Conservation (phyloP, 1,140 invertebrate genomes). For the Pachypeltis micranthus region DNA sequence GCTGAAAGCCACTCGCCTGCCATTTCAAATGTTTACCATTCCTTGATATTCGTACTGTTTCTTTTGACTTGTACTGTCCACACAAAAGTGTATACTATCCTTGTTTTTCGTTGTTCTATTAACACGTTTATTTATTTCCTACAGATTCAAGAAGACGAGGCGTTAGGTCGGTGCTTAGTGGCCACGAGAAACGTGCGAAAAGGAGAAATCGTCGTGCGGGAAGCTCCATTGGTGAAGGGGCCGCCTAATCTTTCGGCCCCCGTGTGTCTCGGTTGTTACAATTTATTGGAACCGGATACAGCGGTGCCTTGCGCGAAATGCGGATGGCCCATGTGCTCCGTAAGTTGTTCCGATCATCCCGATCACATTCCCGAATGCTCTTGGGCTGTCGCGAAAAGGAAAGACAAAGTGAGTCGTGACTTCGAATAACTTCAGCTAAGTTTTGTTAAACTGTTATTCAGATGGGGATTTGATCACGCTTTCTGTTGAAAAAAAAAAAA, state of each 20-base stretch:
- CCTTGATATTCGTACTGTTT: too few relatives aligned
- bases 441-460: too few relatives aligned
- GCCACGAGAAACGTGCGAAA: conserved; percentile 56
- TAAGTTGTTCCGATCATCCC: conserved; percentile 43
- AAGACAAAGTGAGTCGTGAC: conserved; percentile 38
- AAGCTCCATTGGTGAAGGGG: conserved; percentile 55
- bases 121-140: conserved; percentile 8
- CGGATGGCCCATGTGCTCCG: conserved; percentile 60
- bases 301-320: conserved; percentile 47
- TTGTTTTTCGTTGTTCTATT: too few relatives aligned
- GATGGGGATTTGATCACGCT: too few relatives aligned
- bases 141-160: conserved; percentile 39
- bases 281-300: conserved; percentile 34
- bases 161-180: conserved; percentile 55
- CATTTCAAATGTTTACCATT: too few relatives aligned
- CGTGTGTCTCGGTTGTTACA: conserved; percentile 50
- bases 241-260: conserved; percentile 45
- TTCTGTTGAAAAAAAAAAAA: too few relatives aligned
- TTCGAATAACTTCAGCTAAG: too few relatives aligned
- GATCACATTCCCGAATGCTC: conserved; percentile 56
- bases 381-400: conserved; percentile 40
- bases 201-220: conserved; percentile 59
- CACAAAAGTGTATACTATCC: too few relatives aligned
- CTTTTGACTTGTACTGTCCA: too few relatives aligned
- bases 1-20: not conserved